Evolutionary conservation across 2,888 invertebrate genomes (phyloP), one percentile per base, ranked within the genome.

Genomic region (Drosophila borealis): DNA sequence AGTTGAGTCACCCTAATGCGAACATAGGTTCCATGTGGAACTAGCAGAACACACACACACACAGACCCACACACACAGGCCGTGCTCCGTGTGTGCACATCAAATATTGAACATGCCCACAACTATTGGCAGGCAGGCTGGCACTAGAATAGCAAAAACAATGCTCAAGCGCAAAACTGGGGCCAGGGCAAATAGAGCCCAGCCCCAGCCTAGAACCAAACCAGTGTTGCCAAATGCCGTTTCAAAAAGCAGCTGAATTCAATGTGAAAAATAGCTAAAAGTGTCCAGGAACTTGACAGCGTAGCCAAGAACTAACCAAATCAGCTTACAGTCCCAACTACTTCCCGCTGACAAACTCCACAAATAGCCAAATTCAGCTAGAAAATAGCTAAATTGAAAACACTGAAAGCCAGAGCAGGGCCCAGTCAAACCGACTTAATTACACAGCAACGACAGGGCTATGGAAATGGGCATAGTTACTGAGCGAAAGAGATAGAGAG

Each of bases 91-190:
- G 57, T 75, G 63, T 71, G 74, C 74, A 70, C 83, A 86, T 78
- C 84, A 87, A 82, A 82, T 82, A 87, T 87, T 84, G 81, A 82
- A 84, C 81, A 81, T 80, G 83, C 67, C 74, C 71, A 86, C 81
- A 81, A 81, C 72, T 84, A 86, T 86, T 86, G 87, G 83, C 67
- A 60, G 74, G 50, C 65, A 61, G 13, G 50, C 51, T 8, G 42
- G 56, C 56, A 51, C 34, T 41, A 19, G 39, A 25, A 65, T 51
- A 60, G 62, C 44, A 50, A 60, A 57, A 63, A 67, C 69, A 78
- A 75, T 65, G 80, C 41, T 42, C 45, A 62, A 39, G 8, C 74
- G 64, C 45, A 51, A 57, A 61, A 74, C 42, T 76, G 54, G 55
- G 25, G 44, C 72, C 50, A 73, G 50, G 70, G 80, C 78, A 81